These are phyloP conservation scores for Pachycephala philippinensis DNA, from an alignment of 2,113 vertebrate species.

Conservation along the genomic window DNA sequence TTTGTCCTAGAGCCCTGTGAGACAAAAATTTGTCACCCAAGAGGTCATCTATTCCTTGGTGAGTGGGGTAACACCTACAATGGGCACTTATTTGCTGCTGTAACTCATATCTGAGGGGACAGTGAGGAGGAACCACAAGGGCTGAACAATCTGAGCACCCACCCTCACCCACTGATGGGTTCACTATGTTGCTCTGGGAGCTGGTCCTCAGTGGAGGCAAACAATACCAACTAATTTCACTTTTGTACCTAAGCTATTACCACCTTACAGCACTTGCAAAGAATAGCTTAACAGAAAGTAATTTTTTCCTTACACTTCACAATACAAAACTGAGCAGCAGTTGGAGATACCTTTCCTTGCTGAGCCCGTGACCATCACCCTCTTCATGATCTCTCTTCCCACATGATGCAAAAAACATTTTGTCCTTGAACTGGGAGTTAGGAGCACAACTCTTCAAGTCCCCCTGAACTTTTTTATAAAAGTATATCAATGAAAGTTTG, in stretches of 20 bases:
- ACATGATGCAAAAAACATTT: background rate
- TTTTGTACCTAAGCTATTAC: background rate
- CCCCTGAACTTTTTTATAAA: background rate
- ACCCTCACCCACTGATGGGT: background rate
- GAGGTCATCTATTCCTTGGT: background rate
- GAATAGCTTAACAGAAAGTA: background rate
- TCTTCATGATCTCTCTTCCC: background rate
- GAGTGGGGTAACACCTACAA: rapidly evolving
- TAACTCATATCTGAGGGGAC: background rate
- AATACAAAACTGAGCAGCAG: background rate
- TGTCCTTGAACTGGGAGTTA: background rate
- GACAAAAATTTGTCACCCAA: background rate
- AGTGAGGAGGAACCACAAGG: background rate
- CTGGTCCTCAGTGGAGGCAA: background rate
- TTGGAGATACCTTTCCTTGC: background rate
- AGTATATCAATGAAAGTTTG: background rate
- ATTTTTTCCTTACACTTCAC: background rate
- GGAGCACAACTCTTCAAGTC: background rate
- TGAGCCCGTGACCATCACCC: background rate
- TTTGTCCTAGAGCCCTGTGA: background rate
- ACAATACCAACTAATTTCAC: background rate
- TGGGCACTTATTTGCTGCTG: background rate
- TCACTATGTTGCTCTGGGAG: background rate
- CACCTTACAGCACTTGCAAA: background rate
- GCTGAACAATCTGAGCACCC: background rate